A percentile compares a stretch with the other conserved stretches of the same genome.
Conservation (phyloP, 2,113 vertebrate genomes). For the Tychaedon coryphoeus region DNA sequence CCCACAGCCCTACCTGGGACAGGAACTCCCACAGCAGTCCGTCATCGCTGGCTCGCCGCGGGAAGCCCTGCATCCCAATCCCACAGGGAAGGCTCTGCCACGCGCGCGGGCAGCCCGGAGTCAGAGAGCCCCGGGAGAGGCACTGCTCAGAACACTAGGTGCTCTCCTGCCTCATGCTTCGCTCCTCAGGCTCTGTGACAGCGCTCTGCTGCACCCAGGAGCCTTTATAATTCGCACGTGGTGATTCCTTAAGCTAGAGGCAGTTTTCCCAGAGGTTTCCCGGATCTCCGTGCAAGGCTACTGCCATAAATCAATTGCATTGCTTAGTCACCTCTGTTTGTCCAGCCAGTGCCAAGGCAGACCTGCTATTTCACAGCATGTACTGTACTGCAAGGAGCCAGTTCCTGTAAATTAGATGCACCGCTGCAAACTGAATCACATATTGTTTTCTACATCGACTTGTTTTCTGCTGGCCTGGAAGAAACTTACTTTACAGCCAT, state of each 20-base stretch:
- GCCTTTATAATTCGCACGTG: neutral
- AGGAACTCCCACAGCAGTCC: constrained; percentile 26
- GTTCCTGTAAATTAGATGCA: constrained; percentile 53
- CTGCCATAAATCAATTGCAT: constrained; percentile 36
- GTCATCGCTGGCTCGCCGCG: neutral
- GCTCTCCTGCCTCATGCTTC: neutral
- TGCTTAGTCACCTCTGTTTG: constrained; percentile 67
- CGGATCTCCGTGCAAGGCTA: constrained; percentile 33
- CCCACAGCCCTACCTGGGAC: constrained; percentile 2
- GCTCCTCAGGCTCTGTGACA: neutral
- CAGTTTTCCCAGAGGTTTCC: constrained; percentile 52
- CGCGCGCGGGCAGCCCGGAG: neutral
- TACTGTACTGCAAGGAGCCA: constrained; percentile 47
- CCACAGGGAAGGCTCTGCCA: neutral
- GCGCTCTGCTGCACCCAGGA: neutral
- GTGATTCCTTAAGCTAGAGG: neutral
- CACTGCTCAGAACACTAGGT: neutral
- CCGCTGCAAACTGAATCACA: neutral
- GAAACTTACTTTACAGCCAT: neutral
- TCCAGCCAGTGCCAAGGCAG: constrained; percentile 44
- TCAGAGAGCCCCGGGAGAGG: accelerated
- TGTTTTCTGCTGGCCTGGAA: constrained; percentile 12
- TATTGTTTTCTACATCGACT: neutral
- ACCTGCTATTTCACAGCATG: constrained; percentile 61
- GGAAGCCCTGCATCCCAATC: neutral